Percentiles rank a stretch among this genome's conserved stretches.
These are phyloP conservation scores for Lycaon pictus DNA, from an alignment of 2,113 vertebrate genomes.

Conservation along the genomic window DNA sequence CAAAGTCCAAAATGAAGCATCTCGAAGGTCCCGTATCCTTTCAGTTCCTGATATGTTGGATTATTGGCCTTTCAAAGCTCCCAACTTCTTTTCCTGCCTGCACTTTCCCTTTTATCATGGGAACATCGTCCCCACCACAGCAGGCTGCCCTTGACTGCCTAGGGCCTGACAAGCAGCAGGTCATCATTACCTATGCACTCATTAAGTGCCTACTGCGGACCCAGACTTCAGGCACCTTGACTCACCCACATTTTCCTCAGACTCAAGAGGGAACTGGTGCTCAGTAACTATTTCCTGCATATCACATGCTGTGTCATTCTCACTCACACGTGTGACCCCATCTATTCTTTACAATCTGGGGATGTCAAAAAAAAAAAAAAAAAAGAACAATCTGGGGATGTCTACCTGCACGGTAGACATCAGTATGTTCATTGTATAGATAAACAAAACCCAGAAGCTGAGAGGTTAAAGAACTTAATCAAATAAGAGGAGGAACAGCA, in stretches of 20 bases:
- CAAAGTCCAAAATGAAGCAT: not conserved
- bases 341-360: not conserved
- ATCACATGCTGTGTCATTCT: not conserved
- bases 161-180: not conserved
- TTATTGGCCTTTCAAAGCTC: not conserved
- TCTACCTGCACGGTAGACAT: too few species aligned
- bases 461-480: not conserved
- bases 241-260: not conserved
- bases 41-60: not conserved
- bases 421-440: not conserved
- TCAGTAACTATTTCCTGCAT: not conserved
- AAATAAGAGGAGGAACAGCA: not conserved
- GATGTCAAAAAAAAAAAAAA: too few species aligned
- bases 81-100: not conserved
- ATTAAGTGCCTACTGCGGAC: not conserved
- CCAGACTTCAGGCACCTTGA: not conserved
- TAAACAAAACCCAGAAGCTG: not conserved
- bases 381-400: too few species aligned
- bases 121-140: too few species aligned
- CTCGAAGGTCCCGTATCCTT: not conserved
- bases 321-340: fast-evolving
- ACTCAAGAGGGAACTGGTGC: not conserved
- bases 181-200: not conserved
- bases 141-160: not conserved
- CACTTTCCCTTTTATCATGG: not conserved